phyloP scores from a whole-genome alignment of 1,140 invertebrate genomes.

The Centruroides sculpturatus region DNA sequence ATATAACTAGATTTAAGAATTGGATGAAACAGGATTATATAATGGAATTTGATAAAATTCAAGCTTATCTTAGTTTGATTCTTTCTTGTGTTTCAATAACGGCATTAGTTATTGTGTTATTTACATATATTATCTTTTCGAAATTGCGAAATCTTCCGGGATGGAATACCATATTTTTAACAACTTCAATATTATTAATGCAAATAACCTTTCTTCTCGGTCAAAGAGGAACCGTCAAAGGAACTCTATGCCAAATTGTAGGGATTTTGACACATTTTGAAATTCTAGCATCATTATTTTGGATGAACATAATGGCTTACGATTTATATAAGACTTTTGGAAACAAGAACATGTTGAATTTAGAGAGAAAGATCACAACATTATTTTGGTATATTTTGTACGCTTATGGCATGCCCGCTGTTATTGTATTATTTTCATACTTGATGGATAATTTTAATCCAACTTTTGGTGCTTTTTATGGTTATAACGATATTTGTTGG shows the following conservation, averaged over 20 bases:
- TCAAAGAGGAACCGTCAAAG: conserved; percentile 5
- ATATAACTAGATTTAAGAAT: background rate
- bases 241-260: conserved; percentile 2
- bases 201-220: conserved; percentile 14
- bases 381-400: conserved; percentile 26
- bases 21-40: background rate
- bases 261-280: conserved; percentile 9
- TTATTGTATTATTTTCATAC: conserved; percentile 24
- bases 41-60: conserved; percentile 4
- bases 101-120: conserved; percentile 6
- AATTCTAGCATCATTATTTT: conserved; percentile 14
- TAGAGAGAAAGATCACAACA: conserved; percentile 18
- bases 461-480: conserved; percentile 6
- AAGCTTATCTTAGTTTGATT: conserved; percentile 7
- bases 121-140: conserved; percentile 10
- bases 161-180: conserved; percentile 14
- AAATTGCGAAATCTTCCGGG: conserved; percentile 13
- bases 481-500: conserved; percentile 26
- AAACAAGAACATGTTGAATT: background rate
- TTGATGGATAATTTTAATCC: conserved; percentile 24
- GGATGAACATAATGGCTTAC: conserved; percentile 20
- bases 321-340: conserved; percentile 18
- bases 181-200: conserved; percentile 6
- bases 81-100: conserved; percentile 7
- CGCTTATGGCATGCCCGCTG: conserved; percentile 26